Evolutionary conservation across 2,797 vertebrate species (phyloP).

Genomic region (Cygnus olor): DNA sequence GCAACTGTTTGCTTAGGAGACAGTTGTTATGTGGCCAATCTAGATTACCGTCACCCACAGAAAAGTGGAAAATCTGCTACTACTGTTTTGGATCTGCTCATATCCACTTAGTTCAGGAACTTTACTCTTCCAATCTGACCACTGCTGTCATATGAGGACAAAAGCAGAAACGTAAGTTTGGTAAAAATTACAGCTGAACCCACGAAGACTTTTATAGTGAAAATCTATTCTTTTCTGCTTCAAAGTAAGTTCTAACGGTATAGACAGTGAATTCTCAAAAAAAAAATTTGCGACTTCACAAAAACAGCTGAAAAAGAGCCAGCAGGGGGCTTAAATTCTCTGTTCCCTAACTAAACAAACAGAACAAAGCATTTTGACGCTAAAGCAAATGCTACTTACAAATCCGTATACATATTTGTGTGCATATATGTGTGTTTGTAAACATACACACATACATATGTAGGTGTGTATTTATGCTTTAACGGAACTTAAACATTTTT

Average conservation of each 20-base stretch:
- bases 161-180: background rate
- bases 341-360: background rate
- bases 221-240: constrained; percentile 12
- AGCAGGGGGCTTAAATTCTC: background rate
- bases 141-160: background rate
- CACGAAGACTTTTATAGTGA: background rate
- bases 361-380: background rate
- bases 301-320: background rate
- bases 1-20: background rate
- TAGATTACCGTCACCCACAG: background rate
- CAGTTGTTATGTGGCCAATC: background rate
- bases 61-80: background rate
- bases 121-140: background rate
- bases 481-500: background rate
- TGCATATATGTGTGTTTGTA: background rate
- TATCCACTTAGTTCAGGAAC: background rate
- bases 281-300: background rate
- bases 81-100: background rate
- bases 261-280: background rate
- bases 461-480: background rate
- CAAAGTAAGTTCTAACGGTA: background rate
- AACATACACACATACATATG: background rate
- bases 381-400: background rate
- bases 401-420: background rate
- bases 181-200: background rate